Percentiles rank a stretch among this genome's conserved stretches.
phyloP scores from a whole-genome alignment of 1,140 invertebrate genomes.

The Chelonus insularis region DNA sequence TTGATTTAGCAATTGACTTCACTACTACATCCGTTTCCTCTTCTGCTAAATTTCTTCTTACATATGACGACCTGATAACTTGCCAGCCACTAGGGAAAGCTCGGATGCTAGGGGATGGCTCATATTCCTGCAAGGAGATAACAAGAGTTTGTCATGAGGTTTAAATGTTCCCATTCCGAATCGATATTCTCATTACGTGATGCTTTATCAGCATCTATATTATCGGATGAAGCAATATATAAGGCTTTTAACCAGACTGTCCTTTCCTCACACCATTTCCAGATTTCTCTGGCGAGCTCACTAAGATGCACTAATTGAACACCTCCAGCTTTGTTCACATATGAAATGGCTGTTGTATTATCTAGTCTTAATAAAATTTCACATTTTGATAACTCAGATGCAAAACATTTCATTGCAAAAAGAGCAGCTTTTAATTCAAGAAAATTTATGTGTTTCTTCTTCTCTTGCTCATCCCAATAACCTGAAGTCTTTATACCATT shows the following conservation, averaged over 20 bases:
- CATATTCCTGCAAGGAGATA: slow-evolving; percentile 12
- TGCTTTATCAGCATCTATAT: slow-evolving; percentile 16
- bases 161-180: slow-evolving; percentile 25
- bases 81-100: slow-evolving; percentile 12
- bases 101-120: background rate
- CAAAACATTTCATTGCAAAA: slow-evolving; percentile 23
- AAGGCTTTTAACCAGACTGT: slow-evolving; percentile 19
- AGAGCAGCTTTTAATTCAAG: slow-evolving; percentile 15
- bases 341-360: slow-evolving; percentile 38
- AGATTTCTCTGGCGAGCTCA: slow-evolving; percentile 29
- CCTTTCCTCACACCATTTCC: slow-evolving; percentile 35
- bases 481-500: slow-evolving; percentile 29
- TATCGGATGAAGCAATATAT: slow-evolving; percentile 18
- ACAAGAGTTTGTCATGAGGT: background rate
- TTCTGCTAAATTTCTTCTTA: slow-evolving; percentile 7
- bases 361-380: slow-evolving; percentile 36
- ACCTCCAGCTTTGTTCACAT: slow-evolving; percentile 33
- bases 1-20: slow-evolving; percentile 8
- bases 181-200: slow-evolving; percentile 20
- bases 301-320: slow-evolving; percentile 33
- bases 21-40: slow-evolving; percentile 1
- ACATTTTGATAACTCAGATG: slow-evolving; percentile 19
- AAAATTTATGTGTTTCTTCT: slow-evolving; percentile 36
- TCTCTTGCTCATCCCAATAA: slow-evolving; percentile 32
- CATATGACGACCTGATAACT: background rate